Evolutionary conservation across 2,113 vertebrate genomes (phyloP).

Genomic region (Perca flavescens): DNA sequence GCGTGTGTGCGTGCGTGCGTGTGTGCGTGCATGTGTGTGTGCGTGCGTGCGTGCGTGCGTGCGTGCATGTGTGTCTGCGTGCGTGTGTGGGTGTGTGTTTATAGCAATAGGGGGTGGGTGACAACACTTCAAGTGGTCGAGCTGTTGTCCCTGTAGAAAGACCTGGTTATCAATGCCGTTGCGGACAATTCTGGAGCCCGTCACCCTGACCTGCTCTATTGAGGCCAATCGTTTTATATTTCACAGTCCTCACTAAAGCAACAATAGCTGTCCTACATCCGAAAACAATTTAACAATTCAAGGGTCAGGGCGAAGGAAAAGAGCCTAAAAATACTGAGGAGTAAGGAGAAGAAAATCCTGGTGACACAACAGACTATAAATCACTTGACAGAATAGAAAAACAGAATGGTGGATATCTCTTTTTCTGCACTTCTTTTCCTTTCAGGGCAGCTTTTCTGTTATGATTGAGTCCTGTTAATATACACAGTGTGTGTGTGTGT

Average conservation of each 20-base stretch:
- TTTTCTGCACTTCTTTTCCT: neutral
- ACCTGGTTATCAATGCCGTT: slow-evolving; percentile 19
- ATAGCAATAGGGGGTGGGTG: neutral
- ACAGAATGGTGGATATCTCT: slow-evolving; percentile 4
- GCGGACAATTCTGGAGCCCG: slow-evolving; percentile 1
- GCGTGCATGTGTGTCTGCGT: slow-evolving; percentile 13
- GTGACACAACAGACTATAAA: slow-evolving; percentile 38
- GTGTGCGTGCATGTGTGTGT: too few species aligned
- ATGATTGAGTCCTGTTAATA: slow-evolving; percentile 35
- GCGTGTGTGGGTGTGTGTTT: slow-evolving; percentile 21
- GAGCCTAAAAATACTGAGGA: slow-evolving; percentile 30
- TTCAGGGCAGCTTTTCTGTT: slow-evolving; percentile 30
- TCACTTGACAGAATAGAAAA: slow-evolving; percentile 40
- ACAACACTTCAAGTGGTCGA: slow-evolving; percentile 11
- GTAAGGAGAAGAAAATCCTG: slow-evolving; percentile 29
- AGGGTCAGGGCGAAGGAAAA: slow-evolving; percentile 39
- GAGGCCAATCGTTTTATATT: slow-evolving; percentile 19
- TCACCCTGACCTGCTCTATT: slow-evolving; percentile 26
- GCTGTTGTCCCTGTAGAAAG: slow-evolving; percentile 13
- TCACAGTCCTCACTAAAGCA: slow-evolving; percentile 14
- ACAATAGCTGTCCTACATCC: slow-evolving; percentile 27
- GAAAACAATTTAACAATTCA: slow-evolving; percentile 37
- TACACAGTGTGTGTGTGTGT: slow-evolving; percentile 5
- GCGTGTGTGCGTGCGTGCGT: too few species aligned
- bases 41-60: too few species aligned